Evolutionary conservation across 1,140 invertebrate genomes (phyloP), one percentile per base, ranked within the genome.

Genomic region (Rhopalosiphum padi): DNA sequence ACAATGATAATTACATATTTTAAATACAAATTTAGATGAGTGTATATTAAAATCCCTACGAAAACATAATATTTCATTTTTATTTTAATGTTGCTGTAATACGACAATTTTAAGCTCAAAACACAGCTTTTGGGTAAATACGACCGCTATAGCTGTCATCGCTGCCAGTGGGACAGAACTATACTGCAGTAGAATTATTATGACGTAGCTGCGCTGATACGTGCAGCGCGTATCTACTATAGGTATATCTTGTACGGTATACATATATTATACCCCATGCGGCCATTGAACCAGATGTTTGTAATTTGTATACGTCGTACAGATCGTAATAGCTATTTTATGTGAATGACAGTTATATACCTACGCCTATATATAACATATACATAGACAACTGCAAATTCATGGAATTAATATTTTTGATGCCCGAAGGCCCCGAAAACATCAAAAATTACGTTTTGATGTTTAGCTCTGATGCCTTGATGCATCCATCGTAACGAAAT

Each of bases 201-300:
- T 60, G 41, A 41, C 41, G 15, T 6, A n/a, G 60, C 8, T n/a
- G n/a, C 60, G 60, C 18, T 77, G 30, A 77, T 77, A n/a, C 60
- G 60, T 77, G 53, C 6, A n/a, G 5, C 18, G 5, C 30, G 30
- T n/a, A 77, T 77, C n/a, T 60, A 60, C 55, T 60, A 53, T 51
- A 55, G 55, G 55, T 77, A 77, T 77, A 77, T 77, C 2, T 77
- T 77, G 15, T 77, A 35, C 60, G 30, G 60, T 77, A 77, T 9
- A 15, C 15, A 5, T 68, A 46, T 46, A 46, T 11, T 46, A 68
- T 68, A 68, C 60, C 60, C 60, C 60, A 77, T 77, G 60, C 30
- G 30, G 60, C 60, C 60, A n/a, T 77, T n/a, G 60, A 77, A 77
- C 60, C 60, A 77, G 60, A 77, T 77, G 60, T 77, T 77, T n/a